Evolutionary conservation across 2,113 vertebrate species (phyloP), one percentile per base, ranked within the genome.

Genomic region (Oncorhynchus kisutch): DNA sequence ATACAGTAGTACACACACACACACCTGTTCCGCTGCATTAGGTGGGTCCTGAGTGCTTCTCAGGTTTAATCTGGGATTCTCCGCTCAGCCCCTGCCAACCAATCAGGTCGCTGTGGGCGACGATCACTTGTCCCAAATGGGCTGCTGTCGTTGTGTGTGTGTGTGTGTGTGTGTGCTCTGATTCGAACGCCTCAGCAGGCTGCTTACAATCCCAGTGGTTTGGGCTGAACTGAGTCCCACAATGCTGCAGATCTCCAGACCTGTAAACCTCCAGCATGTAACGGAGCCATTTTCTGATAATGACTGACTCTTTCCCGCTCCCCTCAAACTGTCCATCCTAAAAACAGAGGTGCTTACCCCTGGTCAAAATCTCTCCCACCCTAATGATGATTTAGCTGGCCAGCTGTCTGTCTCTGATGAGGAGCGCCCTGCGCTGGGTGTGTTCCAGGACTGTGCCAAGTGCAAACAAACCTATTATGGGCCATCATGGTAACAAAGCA

Each of bases 351-450:
- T 13, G 13, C 49, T 54, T 54, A 13, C 7, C 29, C 57, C 51
- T 31, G 77, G 24, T 78, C 29, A 59, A 67, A 45, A 20, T 22
- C 57, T 73, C 18, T 48, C 29, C 39, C 18, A 22, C 59, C 45
- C n/a, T 64, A 59, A 62, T 68, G 31, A 39, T 3, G 31, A 20
- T 22, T 65, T 24, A 13, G 22, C 39, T 25, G 13, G 60, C 59
- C 60, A 73, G 72, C 60, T 73, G 72, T 65, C 31, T 65, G 60
- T 71, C 39, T 73, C 13, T 73, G 67, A 25, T 16, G 31, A 60
- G 71, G 29, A 29, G 9, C 51, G 27, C 59, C 31, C 59, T 57
- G 57, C 1, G 3, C 39, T 48, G 72, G 54, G 31, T 57, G 13
- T 34, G 27, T 68, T 39, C 67, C 67, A 34, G 16, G 14, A 12